phyloP scores from a whole-genome alignment of 2,113 vertebrate genomes.

The Phrynosoma platyrhinos region DNA sequence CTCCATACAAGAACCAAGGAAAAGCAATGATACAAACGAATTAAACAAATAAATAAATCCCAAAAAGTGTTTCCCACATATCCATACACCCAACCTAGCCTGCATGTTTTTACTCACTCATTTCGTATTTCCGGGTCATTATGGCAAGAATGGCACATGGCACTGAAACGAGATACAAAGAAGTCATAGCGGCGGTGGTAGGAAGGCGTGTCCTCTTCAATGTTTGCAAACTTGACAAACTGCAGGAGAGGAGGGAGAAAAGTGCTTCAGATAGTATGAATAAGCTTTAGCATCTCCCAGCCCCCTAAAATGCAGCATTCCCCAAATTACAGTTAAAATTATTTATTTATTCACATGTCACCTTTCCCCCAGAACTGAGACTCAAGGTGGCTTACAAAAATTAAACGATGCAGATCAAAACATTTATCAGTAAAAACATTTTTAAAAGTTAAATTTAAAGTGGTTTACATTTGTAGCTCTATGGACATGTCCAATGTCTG shows the following conservation, averaged over 20 bases:
- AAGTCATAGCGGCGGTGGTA: constrained; percentile 94
- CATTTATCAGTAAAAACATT: background rate
- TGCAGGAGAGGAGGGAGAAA: constrained; percentile 55
- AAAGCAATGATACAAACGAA: too few relatives aligned
- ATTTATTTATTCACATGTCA: too few relatives aligned
- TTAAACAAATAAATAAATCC: too few relatives aligned
- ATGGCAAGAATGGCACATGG: constrained; percentile 92
- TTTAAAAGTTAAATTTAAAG: too few relatives aligned
- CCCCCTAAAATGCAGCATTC: background rate
- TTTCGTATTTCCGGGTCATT: constrained; percentile 85
- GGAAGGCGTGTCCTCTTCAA: constrained; percentile 93
- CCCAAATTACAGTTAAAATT: background rate
- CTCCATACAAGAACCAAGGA: too few relatives aligned
- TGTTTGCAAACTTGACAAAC: constrained; percentile 96
- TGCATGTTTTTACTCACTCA: constrained; percentile 75
- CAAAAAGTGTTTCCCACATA: background rate
- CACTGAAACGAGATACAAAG: constrained; percentile 93
- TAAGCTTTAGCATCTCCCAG: too few relatives aligned
- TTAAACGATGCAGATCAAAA: background rate
- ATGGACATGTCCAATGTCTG: too few relatives aligned
- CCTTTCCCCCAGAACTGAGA: background rate
- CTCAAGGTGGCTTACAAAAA: background rate
- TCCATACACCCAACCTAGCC: background rate
- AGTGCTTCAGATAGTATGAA: background rate
- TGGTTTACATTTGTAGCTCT: too few relatives aligned